Evolutionary conservation across 2,113 vertebrate species (phyloP).

Genomic region (Nerophis lumbriciformis): DNA sequence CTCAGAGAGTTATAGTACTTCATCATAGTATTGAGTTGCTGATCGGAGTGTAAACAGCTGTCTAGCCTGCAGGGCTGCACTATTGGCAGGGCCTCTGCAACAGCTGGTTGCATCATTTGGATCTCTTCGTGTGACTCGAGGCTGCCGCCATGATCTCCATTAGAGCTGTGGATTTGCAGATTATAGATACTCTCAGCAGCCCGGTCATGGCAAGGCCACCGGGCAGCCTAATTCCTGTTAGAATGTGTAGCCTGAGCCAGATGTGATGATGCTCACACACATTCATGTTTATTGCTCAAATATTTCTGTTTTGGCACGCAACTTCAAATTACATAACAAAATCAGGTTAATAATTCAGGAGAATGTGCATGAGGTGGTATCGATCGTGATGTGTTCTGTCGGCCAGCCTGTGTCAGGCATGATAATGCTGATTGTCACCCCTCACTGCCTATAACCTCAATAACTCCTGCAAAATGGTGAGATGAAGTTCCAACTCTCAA

Average conservation of each 20-base stretch:
- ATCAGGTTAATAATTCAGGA: neutral
- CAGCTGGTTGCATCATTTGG: conserved; percentile 42
- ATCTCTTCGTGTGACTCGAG: conserved; percentile 23
- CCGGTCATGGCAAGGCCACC: conserved; percentile 32
- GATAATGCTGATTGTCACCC: conserved; percentile 25
- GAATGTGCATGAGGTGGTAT: conserved; percentile 24
- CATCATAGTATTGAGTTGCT: neutral
- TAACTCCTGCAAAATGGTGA: conserved; percentile 39
- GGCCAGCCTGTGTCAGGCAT: conserved; percentile 17
- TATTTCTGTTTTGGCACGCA: conserved; percentile 20
- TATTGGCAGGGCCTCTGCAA: conserved; percentile 16
- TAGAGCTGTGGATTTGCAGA: conserved; percentile 40
- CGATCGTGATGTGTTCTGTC: conserved; percentile 25
- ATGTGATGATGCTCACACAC: conserved; percentile 24
- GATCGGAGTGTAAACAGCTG: conserved; percentile 3
- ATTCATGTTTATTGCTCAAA: conserved; percentile 14
- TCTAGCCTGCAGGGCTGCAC: conserved; percentile 4
- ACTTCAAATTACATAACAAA: conserved; percentile 21
- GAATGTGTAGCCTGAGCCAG: conserved; percentile 23
- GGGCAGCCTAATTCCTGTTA: conserved; percentile 48
- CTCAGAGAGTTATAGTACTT: conserved; percentile 8
- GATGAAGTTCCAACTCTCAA: conserved; percentile 47
- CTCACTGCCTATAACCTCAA: conserved; percentile 38
- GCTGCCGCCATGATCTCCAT: conserved; percentile 23
- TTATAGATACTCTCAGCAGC: conserved; percentile 39